Evolutionary conservation across 92 coral and sea anemone genomes (phyloP).

Genomic region (Phenganax marumi): DNA sequence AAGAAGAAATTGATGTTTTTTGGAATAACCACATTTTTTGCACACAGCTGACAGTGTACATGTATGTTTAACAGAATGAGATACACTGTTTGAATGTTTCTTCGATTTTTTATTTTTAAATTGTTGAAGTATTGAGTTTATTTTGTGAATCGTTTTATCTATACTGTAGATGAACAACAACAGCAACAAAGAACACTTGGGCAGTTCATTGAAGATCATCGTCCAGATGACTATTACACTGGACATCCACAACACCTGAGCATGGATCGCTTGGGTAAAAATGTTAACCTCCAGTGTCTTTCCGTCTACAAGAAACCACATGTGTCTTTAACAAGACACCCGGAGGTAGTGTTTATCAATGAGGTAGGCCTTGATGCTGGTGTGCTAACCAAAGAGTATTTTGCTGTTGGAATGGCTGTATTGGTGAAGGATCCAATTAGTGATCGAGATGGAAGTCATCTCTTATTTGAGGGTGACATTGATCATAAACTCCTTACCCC

Average conservation of each 20-base stretch:
- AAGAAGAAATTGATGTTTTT: too few species aligned
- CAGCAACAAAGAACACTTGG: slow-evolving; percentile 2
- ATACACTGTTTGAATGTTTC: background rate
- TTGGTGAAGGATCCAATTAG: background rate
- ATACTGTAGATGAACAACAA: background rate
- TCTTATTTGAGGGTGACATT: slow-evolving; percentile 38
- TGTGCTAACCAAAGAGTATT: background rate
- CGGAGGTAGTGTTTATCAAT: slow-evolving; percentile 5
- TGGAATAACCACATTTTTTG: background rate
- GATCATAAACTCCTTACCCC: slow-evolving; percentile 52
- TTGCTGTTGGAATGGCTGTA: slow-evolving; percentile 7
- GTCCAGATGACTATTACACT: background rate
- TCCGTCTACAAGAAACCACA: too few species aligned
- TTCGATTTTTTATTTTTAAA: background rate
- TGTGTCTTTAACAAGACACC: slow-evolving; percentile 6
- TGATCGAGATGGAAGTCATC: slow-evolving; percentile 11
- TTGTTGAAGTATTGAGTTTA: background rate
- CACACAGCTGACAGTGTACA: too few species aligned
- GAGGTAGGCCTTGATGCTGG: slow-evolving; percentile 12
- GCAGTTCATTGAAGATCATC: slow-evolving; percentile 18
- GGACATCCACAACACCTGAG: slow-evolving; percentile 13
- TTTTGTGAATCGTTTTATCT: background rate
- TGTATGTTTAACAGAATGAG: too few species aligned
- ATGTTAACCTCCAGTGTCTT: too few species aligned
- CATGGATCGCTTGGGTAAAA: slow-evolving; percentile 7